Base-by-base conservation (phyloP, 2,797 vertebrate species). In the Falco peregrinus region DNA sequence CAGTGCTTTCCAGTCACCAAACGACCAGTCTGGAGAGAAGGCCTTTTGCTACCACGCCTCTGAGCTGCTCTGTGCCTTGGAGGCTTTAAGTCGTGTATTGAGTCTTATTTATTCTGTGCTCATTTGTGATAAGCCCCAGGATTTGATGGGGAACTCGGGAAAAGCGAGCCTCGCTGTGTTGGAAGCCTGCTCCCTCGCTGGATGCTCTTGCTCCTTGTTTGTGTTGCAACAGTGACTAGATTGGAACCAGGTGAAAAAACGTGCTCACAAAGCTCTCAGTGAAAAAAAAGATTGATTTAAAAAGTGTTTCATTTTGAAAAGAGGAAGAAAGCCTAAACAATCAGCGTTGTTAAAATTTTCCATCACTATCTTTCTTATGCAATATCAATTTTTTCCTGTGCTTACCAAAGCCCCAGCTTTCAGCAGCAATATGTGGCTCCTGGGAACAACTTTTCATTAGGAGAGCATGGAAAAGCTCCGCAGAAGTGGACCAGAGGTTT, bases 231-330 rank as follows among this genome's bases (percentile, higher is more conserved):
- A 24, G 71, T 12, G 54, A 13, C 80, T 78, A 87, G 91, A 95
- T 95, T 95, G 93, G 92, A 97, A 95, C 78, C 91, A 96, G 94
- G 93, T 96, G 96, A 96, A 90, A 91, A 91, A 95, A 89, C 0
- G 35, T 51, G 57, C 88, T 94, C 78, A 68, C 54, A 90, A 63
- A 88, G 79, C 61, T 93, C 60, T 39, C 33, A 63, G 82, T 43
- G 59, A 51, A 71, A 84, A 56, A 81, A 68, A 9, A 39, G 43
- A 15, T 81, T 78, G 68, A 57, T 95, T 94, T 95, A 28, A 61
- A 65, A 95, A 94, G 95, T 97, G 96, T 97, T 97, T 97, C 96
- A 96, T 96, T 97, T 97, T 96, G 94, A 71, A 76, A 91, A 79
- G 39, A 43, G 77, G 28, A 93, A 94, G 84, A 87, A 89, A 92